Evolutionary conservation across 2,888 invertebrate species (phyloP).

Genomic region (Phasia obesa): DNA sequence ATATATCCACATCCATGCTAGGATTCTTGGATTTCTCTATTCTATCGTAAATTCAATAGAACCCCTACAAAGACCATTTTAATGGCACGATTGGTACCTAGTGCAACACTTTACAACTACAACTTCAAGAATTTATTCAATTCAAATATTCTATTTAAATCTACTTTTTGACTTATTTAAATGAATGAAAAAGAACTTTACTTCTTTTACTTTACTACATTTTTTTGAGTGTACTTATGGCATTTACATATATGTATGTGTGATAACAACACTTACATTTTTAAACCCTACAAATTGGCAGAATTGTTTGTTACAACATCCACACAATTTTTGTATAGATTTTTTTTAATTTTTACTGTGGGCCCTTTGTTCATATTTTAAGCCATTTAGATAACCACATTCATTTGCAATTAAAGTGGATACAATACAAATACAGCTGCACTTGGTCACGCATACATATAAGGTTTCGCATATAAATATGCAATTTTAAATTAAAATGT

Average conservation of each 20-base stretch:
- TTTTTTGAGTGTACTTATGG: not conserved
- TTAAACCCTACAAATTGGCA: constrained; percentile 54
- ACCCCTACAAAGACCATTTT: too few relatives aligned
- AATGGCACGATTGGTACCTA: too few relatives aligned
- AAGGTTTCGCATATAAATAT: not conserved
- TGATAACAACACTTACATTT: not conserved
- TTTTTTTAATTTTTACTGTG: constrained; percentile 6
- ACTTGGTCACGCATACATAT: constrained; percentile 17
- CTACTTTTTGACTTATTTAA: too few relatives aligned
- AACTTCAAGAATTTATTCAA: too few relatives aligned
- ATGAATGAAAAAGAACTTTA: too few relatives aligned
- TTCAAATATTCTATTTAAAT: too few relatives aligned
- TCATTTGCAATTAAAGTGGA: constrained; percentile 80
- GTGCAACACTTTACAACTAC: too few relatives aligned
- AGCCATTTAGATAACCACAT: constrained; percentile 80
- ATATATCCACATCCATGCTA: too few relatives aligned
- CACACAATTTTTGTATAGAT: constrained; percentile 39
- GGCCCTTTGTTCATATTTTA: constrained; percentile 76
- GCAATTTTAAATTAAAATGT: constrained; percentile 34
- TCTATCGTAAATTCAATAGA: too few relatives aligned
- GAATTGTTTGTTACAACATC: constrained; percentile 14
- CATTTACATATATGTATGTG: not conserved
- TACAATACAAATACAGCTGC: not conserved
- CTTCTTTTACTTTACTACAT: not conserved
- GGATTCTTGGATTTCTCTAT: too few relatives aligned